These are phyloP conservation scores for Neomicropteryx cornuta DNA, from an alignment of 1,140 invertebrate genomes.

Conservation along the genomic window DNA sequence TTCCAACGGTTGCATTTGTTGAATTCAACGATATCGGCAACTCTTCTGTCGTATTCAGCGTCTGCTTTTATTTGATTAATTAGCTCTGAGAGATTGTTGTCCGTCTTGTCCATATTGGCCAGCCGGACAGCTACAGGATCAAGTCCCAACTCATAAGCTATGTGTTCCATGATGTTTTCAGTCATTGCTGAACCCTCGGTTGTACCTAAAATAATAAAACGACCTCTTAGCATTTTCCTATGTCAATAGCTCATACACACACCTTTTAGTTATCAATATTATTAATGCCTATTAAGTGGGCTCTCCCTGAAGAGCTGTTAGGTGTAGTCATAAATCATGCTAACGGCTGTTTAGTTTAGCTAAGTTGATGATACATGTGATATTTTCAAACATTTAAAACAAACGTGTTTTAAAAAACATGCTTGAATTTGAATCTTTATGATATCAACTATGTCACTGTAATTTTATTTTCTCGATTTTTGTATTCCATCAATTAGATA, in stretches of 20 bases:
- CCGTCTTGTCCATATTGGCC: constrained; percentile 43
- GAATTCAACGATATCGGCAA: constrained; percentile 38
- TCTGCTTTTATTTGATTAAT: constrained; percentile 43
- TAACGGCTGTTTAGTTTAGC: background rate
- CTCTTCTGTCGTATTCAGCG: constrained; percentile 43
- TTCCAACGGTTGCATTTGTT: constrained; percentile 58
- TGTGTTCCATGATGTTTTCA: constrained; percentile 75
- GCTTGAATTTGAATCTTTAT: too few relatives aligned
- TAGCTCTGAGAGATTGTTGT: constrained; percentile 35
- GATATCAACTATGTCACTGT: too few relatives aligned
- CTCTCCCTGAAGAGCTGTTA: background rate
- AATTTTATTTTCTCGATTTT: too few relatives aligned
- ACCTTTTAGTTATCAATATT: constrained; percentile 1
- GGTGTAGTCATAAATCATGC: background rate
- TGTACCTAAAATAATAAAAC: constrained; percentile 36
- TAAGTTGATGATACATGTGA: background rate
- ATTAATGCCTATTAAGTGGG: background rate
- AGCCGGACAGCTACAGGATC: constrained; percentile 59
- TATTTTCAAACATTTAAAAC: background rate
- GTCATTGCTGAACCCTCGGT: constrained; percentile 52
- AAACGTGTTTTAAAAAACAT: too few relatives aligned
- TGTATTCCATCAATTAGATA: too few relatives aligned
- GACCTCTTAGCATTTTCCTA: background rate
- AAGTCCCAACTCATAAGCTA: constrained; percentile 49
- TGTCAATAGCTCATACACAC: background rate